Percentiles rank a stretch among this genome's conserved stretches.
phyloP scores from a whole-genome alignment of 2,113 vertebrate species.

The Tragulus kanchil region DNA sequence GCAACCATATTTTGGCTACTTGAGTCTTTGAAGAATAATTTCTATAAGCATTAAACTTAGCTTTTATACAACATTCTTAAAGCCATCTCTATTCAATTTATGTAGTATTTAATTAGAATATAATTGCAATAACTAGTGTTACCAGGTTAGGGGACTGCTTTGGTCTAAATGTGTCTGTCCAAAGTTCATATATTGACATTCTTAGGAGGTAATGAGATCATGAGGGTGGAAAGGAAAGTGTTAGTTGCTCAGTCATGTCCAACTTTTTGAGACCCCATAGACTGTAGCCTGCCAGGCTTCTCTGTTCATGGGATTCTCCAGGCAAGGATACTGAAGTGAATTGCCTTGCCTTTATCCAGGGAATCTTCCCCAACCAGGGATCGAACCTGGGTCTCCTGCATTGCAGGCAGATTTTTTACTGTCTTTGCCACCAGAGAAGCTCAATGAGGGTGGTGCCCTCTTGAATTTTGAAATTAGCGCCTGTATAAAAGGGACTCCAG shows the following conservation, averaged over 20 bases:
- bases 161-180: not conserved
- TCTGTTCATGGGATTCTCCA: too few species aligned
- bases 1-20: not conserved
- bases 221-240: not conserved
- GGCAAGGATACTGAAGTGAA: too few species aligned
- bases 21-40: conserved; percentile 30
- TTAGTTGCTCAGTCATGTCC: too few species aligned
- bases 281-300: too few species aligned
- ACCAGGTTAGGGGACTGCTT: not conserved
- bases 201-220: not conserved
- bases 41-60: conserved; percentile 10
- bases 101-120: not conserved
- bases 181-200: not conserved
- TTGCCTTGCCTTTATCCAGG: too few species aligned
- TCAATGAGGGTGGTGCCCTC: not conserved
- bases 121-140: not conserved
- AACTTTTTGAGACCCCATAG: too few species aligned
- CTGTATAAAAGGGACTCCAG: not conserved
- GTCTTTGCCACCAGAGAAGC: too few species aligned
- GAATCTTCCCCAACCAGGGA: too few species aligned
- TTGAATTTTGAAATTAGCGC: not conserved
- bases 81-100: not conserved
- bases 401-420: too few species aligned
- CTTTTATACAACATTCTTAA: not conserved
- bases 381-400: too few species aligned